Conservation (phyloP, 2,888 invertebrate genomes). For the Venusia cambrica region DNA sequence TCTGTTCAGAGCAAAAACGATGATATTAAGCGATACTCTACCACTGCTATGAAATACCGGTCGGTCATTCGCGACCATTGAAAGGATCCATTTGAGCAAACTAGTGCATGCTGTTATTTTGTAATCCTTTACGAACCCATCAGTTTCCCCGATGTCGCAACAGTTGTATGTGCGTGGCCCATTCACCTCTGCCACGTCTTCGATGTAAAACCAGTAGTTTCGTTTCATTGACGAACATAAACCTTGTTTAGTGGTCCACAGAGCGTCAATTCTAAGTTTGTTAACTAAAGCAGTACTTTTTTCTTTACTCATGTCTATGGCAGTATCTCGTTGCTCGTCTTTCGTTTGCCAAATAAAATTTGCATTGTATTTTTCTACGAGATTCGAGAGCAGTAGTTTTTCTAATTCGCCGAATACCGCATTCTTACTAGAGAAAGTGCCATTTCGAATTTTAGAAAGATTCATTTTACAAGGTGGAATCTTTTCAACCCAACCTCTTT, state of each 20-base stretch:
- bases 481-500: conserved; percentile 88
- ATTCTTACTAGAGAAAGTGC: conserved; percentile 39
- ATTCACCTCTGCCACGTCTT: conserved; percentile 82
- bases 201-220: conserved; percentile 84
- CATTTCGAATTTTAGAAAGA: conserved; percentile 54
- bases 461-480: conserved; percentile 65
- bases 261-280: conserved; percentile 57
- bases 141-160: conserved; percentile 76
- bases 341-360: conserved; percentile 64
- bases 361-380: conserved; percentile 56
- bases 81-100: conserved; percentile 83
- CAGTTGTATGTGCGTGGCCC: conserved; percentile 88
- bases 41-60: conserved; percentile 76
- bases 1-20: conserved; percentile 86
- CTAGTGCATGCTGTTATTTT: conserved; percentile 89
- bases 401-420: conserved; percentile 57
- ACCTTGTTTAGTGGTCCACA: conserved; percentile 72
- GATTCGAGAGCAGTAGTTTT: conserved; percentile 60
- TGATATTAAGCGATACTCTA: conserved; percentile 74
- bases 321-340: conserved; percentile 39
- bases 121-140: conserved; percentile 86
- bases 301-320: conserved; percentile 48
- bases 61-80: conserved; percentile 57
- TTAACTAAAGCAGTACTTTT: conserved; percentile 53
- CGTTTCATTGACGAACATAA: conserved; percentile 79